Conservation (phyloP, 2,113 vertebrate genomes). For the Motacilla alba region DNA sequence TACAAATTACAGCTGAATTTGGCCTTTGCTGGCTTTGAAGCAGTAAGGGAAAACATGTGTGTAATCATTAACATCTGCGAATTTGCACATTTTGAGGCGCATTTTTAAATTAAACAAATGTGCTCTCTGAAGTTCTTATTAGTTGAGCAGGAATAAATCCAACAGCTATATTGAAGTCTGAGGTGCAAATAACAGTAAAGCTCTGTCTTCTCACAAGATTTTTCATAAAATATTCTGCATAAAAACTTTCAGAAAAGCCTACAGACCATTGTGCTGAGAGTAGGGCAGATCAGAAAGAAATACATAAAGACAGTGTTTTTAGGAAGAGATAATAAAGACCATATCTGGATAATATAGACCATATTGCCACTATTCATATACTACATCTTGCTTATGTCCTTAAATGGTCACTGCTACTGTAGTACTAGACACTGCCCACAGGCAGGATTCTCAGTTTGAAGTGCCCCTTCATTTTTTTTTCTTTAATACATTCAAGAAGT, state of each 20-base stretch:
- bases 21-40: not conserved
- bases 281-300: not conserved
- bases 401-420: not conserved
- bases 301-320: not conserved
- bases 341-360: not conserved
- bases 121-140: not conserved
- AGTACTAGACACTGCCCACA: not conserved
- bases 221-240: not conserved
- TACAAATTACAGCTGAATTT: conserved; percentile 30
- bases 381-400: not conserved
- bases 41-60: conserved; percentile 6
- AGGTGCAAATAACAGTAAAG: not conserved
- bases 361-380: not conserved
- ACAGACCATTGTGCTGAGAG: not conserved
- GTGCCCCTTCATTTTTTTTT: not conserved
- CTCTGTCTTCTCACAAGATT: not conserved
- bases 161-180: not conserved
- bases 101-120: not conserved
- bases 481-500: not conserved
- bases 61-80: conserved; percentile 43
- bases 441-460: not conserved
- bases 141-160: not conserved
- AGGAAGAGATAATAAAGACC: not conserved
- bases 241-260: not conserved
- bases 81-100: not conserved